Base-by-base conservation (phyloP, 2,113 vertebrate genomes). In the Sorex fumeus region DNA sequence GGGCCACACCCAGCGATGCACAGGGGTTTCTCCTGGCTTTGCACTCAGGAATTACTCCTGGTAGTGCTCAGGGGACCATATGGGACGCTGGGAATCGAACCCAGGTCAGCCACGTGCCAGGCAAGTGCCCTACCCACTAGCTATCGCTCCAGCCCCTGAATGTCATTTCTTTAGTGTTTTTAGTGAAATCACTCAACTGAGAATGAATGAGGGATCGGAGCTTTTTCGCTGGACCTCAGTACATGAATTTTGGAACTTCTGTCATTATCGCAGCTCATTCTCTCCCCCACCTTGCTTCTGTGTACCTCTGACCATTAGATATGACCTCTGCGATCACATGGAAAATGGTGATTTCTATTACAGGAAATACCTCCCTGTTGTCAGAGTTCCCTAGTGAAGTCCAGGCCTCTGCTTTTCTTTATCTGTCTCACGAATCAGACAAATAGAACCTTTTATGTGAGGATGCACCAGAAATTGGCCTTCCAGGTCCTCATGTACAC, bases 371-470 rank as follows among this genome's bases (percentile, higher is more conserved):
- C n/a, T 77, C 74, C 62, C 57, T 69, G 57, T 7, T 86, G 70
- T 85, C 81, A 47, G 36, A 81, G 25, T 81, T 93, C 15, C 83
- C n/a, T 71, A 47, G 18, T 40, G 21, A 86, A 32, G 36, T 40
- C 62, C 34, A 70, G 62, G 36, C 27, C 70, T 81, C 82, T n/a
- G 10, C 47, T 74, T 66, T 57, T 80, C 84, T 70, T 53, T 78
- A 40, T 78, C 16, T 27, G 60, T 82, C 62, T 82, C 71, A 64
- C 9, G 77, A 88, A 32, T 75, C 36, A 85, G 57, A 28, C 43
- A 84, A 57, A 43, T n/a, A 50, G 28, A 19, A 66, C 18, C 43
- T 88, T 62, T 70, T 84, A 32, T 19, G 30, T 64, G 21, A 28
- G 64, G 82, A 36, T 77, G 11, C 60, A 81, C 62, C 23, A 28